A percentile compares a stretch with the other conserved stretches of the same genome.
Evolutionary conservation across 1,140 invertebrate genomes (phyloP).

Genomic region (Pseudomyrmex concolor): DNA sequence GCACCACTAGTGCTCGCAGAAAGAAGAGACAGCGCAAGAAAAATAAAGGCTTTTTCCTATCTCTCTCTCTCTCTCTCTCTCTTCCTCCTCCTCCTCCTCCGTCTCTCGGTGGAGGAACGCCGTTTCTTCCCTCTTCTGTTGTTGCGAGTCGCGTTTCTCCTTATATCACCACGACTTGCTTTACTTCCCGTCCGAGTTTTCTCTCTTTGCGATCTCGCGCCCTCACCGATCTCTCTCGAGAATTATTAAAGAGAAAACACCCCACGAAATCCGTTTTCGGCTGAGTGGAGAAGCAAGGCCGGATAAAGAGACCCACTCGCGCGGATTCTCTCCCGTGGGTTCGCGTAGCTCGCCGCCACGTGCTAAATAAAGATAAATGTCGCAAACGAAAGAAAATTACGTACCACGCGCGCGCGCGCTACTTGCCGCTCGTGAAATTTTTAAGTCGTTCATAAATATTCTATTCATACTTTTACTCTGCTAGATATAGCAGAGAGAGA

Average conservation of each 20-base stretch:
- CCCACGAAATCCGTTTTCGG: constrained; percentile 62
- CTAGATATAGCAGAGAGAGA: neutral
- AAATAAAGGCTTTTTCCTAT: constrained; percentile 68
- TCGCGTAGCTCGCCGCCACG: constrained; percentile 12
- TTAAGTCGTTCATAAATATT: constrained; percentile 58
- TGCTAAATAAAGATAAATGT: constrained; percentile 52
- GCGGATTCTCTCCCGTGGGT: constrained; percentile 31
- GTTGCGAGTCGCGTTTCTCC: constrained; percentile 34
- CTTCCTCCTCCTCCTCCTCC: constrained; percentile 16
- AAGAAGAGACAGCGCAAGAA: constrained; percentile 61
- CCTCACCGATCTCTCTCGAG: constrained; percentile 14
- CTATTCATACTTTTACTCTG: constrained; percentile 56
- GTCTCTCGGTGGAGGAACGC: constrained; percentile 22
- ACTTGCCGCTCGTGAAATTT: constrained; percentile 51
- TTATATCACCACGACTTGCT: constrained; percentile 31
- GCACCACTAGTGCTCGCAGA: constrained; percentile 49
- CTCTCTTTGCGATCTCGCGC: neutral
- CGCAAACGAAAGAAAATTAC: constrained; percentile 58
- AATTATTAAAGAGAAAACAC: constrained; percentile 72
- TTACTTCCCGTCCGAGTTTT: constrained; percentile 44
- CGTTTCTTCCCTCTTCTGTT: constrained; percentile 24
- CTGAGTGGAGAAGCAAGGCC: neutral
- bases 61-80: constrained; percentile 17
- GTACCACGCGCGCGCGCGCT: constrained; percentile 35
- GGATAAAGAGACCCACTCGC: constrained; percentile 23